Evolutionary conservation across 2,888 invertebrate species (phyloP).

Genomic region (Bruchidius siliquastri): DNA sequence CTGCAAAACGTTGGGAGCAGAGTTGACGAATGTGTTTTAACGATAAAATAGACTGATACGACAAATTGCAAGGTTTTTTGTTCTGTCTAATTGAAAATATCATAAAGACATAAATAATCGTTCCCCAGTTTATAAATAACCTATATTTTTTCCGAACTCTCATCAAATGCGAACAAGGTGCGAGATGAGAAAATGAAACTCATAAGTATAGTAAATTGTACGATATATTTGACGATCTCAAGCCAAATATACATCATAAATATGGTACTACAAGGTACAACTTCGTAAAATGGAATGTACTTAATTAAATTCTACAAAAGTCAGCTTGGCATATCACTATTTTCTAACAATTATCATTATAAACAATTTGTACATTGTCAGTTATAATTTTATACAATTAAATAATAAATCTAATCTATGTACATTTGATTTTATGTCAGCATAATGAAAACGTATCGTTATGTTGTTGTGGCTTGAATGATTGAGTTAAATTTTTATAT

Average conservation of each 20-base stretch:
- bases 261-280: slow-evolving; percentile 9
- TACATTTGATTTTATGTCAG: neutral
- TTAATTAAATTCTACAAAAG: slow-evolving; percentile 5
- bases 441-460: neutral
- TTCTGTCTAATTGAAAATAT: no score
- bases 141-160: no score
- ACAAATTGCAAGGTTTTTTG: no score
- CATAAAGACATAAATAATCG: no score
- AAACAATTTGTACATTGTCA: slow-evolving; percentile 24
- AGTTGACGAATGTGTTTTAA: no score
- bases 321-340: slow-evolving; percentile 7
- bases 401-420: neutral
- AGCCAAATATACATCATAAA: slow-evolving; percentile 13
- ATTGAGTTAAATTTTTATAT: no score
- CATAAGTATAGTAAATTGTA: slow-evolving; percentile 12
- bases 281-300: slow-evolving; percentile 13
- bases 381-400: slow-evolving; percentile 20
- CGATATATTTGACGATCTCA: slow-evolving; percentile 10
- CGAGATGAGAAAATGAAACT: neutral
- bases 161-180: neutral
- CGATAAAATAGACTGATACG: no score
- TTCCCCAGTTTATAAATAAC: no score
- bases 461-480: no score
- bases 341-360: slow-evolving; percentile 10
- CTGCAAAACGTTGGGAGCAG: no score